Conservation (phyloP, 2,797 vertebrate species). For the Malacoctenus gilli region DNA sequence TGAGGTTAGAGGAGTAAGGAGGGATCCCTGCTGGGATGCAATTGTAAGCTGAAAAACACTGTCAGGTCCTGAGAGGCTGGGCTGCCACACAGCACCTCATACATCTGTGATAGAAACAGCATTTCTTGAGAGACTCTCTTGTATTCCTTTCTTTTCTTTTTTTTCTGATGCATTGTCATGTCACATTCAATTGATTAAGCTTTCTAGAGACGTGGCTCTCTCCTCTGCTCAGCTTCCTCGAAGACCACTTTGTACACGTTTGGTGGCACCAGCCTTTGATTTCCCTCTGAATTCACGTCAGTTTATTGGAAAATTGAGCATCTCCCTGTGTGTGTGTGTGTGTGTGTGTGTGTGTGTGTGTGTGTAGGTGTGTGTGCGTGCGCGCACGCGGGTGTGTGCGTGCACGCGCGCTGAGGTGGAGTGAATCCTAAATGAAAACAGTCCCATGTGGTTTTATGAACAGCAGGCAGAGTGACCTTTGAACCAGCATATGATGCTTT, state of each 20-base stretch:
- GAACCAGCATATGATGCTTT: slow-evolving; percentile 71
- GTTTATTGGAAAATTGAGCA: slow-evolving; percentile 56
- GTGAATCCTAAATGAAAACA: slow-evolving; percentile 66
- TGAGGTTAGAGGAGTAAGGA: slow-evolving; percentile 49
- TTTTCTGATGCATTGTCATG: slow-evolving; percentile 39
- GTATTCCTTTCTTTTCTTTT: slow-evolving; percentile 19
- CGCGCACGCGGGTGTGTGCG: slow-evolving; percentile 35
- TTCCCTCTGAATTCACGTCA: slow-evolving; percentile 49
- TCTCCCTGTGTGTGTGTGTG: slow-evolving; percentile 34
- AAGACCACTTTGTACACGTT: slow-evolving; percentile 49
- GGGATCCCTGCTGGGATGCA: slow-evolving; percentile 62
- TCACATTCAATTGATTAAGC: slow-evolving; percentile 54
- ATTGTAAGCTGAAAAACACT: slow-evolving; percentile 64
- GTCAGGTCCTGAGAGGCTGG: slow-evolving; percentile 59
- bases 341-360: slow-evolving; percentile 22
- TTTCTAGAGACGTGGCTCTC: slow-evolving; percentile 45
- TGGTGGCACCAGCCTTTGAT: slow-evolving; percentile 44
- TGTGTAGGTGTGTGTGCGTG: slow-evolving; percentile 24
- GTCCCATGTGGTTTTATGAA: slow-evolving; percentile 68
- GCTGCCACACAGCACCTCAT: slow-evolving; percentile 42
- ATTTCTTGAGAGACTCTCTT: slow-evolving; percentile 52
- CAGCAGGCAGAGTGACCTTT: slow-evolving; percentile 72
- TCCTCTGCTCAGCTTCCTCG: slow-evolving; percentile 52
- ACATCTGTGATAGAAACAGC: slow-evolving; percentile 52
- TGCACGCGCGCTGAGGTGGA: slow-evolving; percentile 28